A percentile compares a stretch with the other conserved stretches of the same genome.
Evolutionary conservation across 2,888 invertebrate species (phyloP).

Genomic region (Apamea anceps): DNA sequence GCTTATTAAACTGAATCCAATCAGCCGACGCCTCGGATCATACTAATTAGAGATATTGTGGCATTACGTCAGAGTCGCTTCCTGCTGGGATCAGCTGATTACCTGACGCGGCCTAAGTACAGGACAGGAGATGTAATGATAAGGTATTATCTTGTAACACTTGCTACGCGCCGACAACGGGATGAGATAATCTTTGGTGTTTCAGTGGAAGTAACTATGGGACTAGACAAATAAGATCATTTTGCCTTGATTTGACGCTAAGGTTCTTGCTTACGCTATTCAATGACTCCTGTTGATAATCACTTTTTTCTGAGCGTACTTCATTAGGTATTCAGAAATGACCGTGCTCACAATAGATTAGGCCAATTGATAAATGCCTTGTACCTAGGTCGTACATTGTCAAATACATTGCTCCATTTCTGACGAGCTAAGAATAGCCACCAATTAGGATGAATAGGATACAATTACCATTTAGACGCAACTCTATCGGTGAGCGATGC

Average conservation of each 20-base stretch:
- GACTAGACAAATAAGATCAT: not conserved
- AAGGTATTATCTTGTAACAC: slow-evolving; percentile 35
- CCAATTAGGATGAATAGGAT: slow-evolving; percentile 1
- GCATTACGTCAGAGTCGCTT: slow-evolving; percentile 47
- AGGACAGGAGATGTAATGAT: slow-evolving; percentile 32
- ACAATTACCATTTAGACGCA: slow-evolving; percentile 15
- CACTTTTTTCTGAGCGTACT: not conserved
- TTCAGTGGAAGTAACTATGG: slow-evolving; percentile 4
- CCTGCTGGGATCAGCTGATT: slow-evolving; percentile 53
- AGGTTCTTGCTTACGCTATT: not conserved
- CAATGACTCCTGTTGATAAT: not conserved
- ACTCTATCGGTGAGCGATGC: slow-evolving; percentile 26
- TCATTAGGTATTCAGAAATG: not conserved
- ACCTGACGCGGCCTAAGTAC: slow-evolving; percentile 20
- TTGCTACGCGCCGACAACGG: slow-evolving; percentile 27
- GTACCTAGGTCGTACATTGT: not conserved
- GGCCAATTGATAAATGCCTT: not conserved
- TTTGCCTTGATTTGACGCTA: not conserved
- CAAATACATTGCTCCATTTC: slow-evolving; percentile 1
- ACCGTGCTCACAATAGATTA: not conserved
- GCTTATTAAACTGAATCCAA: slow-evolving; percentile 87
- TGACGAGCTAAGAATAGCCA: slow-evolving; percentile 20
- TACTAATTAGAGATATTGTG: slow-evolving; percentile 66
- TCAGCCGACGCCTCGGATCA: slow-evolving; percentile 73
- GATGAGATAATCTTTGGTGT: slow-evolving; percentile 10